Evolutionary conservation across 2,797 vertebrate species (phyloP), one percentile per base, ranked within the genome.

Genomic region (Peromyscus nudipes): DNA sequence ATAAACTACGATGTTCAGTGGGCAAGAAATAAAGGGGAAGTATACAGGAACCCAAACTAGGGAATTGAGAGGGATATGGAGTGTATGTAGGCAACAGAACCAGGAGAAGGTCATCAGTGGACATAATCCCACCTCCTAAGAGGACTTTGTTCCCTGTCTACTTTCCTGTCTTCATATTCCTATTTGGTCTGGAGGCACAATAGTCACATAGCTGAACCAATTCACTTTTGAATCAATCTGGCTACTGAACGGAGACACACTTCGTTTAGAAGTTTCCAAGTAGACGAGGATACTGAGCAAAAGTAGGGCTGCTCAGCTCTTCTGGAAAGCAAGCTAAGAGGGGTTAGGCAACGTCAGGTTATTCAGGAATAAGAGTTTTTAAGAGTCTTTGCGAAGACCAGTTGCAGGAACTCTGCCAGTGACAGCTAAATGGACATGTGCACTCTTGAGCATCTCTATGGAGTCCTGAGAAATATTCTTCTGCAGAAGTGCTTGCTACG

Each of bases 331-430:
- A 46, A 92, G 64, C 85, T 81, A 71, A 4, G 46, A 77, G 21
- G n/a, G 84, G 88, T 31, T 65, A 62, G 43, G 23, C 6, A 1
- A 88, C 4, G 57, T 76, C 94, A 84, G 73, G 46, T 14, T 64
- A 64, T 52, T 37, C 92, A 55, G 90, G 81, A 92, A 80, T 60
- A 46, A 93, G 40, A 75, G 73, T 76, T 60, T 89, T 21, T 79
- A 37, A 69, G 16, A 82, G 76, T 76, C 67, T 29, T 4, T 5
- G 12, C 55, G 76, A 60, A 40, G 71, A 57, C 65, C 19, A 43
- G 37, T 16, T 81, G 69, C 40, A 94, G 46, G 60, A 85, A 86
- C 34, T 60, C 23, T 80, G 64, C 49, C 82, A 31, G 62, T 46
- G 87, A 73, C 65, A 0, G 6, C n/a, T 73, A 13, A 69, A n/a